Base-by-base conservation (phyloP, 2,797 vertebrate genomes). In the Moxostoma hubbsi region DNA sequence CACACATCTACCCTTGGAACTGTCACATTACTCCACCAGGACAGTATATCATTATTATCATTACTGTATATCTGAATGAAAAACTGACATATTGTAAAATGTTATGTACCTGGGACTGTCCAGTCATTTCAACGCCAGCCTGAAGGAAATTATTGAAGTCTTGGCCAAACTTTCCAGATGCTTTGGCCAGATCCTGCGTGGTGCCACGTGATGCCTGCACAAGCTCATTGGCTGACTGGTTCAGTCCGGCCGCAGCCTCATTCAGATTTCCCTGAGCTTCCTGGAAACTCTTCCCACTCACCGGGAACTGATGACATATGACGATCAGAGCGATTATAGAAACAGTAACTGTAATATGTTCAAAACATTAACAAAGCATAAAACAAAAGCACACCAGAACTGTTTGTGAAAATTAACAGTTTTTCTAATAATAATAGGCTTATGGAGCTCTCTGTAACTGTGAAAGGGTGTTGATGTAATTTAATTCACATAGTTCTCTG, bases 61-160 rank as follows among this genome's bases (percentile, higher is more conserved):
- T 24, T 24, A 24, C 24, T 1, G 1, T 24, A 24, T 24, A 24
- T 24, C 24, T 24, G 24, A 24, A 24, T 24, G 24, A 3, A 24
- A 24, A 24, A 24, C 24, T 24, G 24, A 3, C 24, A 24, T 24
- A 24, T 24, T 24, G 24, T 24, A 24, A 24, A 24, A 24, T 24
- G 24, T 24, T 24, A 24, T 51, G 57, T 86, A 98, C 97, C 92
- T 96, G 95, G 2, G 97, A 96, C 75, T 97, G 96, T 85, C 96
- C 96, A 0, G 98, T 97, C 97, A 99, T 99, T 89, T 99, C 98
- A 64, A 98, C 95, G 0, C 97, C 98, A 0, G 98, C 97, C 15
- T 96, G 94, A 83, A 99, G 90, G 90, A 99, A 98, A 83, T 95
- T 94, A 87, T 89, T 96, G 88, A 99, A 99, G 90, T 98, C 96